Evolutionary conservation across 2,888 invertebrate species (phyloP).

Genomic region (Protodeltote pygarga): DNA sequence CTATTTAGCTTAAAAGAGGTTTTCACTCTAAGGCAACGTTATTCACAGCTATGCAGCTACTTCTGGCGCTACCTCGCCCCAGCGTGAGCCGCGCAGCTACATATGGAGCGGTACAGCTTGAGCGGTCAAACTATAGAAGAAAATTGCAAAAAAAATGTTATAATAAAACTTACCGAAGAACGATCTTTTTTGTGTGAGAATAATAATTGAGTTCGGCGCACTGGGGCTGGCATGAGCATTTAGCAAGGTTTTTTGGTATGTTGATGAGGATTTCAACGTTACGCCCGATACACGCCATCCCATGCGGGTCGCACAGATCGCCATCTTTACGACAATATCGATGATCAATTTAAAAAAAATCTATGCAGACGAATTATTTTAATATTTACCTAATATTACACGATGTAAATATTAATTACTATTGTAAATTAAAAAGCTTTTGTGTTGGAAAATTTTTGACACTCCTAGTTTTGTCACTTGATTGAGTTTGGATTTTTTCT

Average conservation of each 20-base stretch:
- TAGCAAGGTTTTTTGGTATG: conserved; percentile 81
- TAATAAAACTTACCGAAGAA: conserved; percentile 72
- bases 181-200: conserved; percentile 81
- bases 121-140: background rate
- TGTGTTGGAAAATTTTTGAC: conserved; percentile 22
- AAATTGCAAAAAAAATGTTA: conserved; percentile 9
- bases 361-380: conserved; percentile 4
- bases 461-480: conserved; percentile 10
- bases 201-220: conserved; percentile 84
- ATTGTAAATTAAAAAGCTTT: conserved; percentile 7
- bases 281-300: conserved; percentile 84
- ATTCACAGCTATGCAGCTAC: background rate
- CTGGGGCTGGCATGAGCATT: conserved; percentile 81
- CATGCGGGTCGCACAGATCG: conserved; percentile 81
- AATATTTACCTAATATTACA: conserved; percentile 5
- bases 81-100: no score
- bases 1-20: conserved; percentile 2
- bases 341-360: conserved; percentile 2
- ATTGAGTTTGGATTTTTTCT: conserved; percentile 1
- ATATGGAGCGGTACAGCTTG: no score
- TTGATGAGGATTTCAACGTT: conserved; percentile 84
- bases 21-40: background rate
- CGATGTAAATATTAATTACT: conserved; percentile 9
- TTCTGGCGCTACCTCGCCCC: no score
- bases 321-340: conserved; percentile 70